Percentiles rank a stretch among this genome's conserved stretches.
These are phyloP conservation scores for Drosophila infuscata DNA, from an alignment of 2,888 invertebrate species.

Conservation along the genomic window DNA sequence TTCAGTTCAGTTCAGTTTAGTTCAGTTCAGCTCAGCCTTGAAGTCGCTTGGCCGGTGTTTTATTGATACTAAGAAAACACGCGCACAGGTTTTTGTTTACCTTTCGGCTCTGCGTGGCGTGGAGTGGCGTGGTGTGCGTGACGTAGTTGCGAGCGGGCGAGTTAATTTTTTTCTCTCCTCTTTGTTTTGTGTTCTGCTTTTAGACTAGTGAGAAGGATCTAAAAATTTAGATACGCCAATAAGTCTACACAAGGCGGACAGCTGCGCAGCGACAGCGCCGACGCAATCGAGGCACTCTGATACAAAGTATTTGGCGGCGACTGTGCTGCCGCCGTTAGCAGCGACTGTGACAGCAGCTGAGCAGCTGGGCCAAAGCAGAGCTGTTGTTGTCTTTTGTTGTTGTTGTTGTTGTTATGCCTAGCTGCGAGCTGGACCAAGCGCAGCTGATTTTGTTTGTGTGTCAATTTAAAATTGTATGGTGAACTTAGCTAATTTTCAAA, in stretches of 20 bases:
- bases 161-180: neutral
- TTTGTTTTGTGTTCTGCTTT: conserved; percentile 3
- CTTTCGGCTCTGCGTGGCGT: conserved; percentile 43
- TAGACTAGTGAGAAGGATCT: conserved; percentile 22
- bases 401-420: conserved; percentile 11
- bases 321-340: conserved; percentile 24
- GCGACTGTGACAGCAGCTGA: conserved; percentile 26
- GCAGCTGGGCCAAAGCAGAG: conserved; percentile 36
- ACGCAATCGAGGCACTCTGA: conserved; percentile 24
- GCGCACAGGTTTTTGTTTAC: conserved; percentile 79
- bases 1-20: neutral
- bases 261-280: conserved; percentile 59
- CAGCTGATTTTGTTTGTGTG: conserved; percentile 56
- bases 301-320: conserved; percentile 16
- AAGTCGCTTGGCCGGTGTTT: conserved; percentile 67
- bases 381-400: conserved; percentile 7
- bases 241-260: conserved; percentile 51
- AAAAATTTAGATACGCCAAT: conserved; percentile 10
- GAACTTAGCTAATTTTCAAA: neutral
- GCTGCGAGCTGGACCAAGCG: conserved; percentile 31
- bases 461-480: neutral
- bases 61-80: conserved; percentile 74
- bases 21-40: conserved; percentile 16
- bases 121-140: conserved; percentile 34
- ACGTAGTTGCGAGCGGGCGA: conserved; percentile 44